Percentiles rank a stretch among this genome's conserved stretches.
phyloP scores from a whole-genome alignment of 1,140 invertebrate species.

The Parasteatoda tepidariorum region DNA sequence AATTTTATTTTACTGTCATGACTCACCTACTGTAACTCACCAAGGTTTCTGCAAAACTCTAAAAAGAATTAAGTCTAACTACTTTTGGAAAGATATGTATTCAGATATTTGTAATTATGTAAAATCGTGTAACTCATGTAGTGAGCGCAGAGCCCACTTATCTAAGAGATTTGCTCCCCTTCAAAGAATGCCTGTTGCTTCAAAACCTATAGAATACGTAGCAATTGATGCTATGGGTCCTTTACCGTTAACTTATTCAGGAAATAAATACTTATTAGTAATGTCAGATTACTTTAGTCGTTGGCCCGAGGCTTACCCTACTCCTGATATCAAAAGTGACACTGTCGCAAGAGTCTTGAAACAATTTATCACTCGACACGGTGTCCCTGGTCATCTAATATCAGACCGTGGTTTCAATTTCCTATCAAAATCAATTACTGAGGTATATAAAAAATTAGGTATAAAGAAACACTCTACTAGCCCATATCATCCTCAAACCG shows the following conservation, averaged over 20 bases:
- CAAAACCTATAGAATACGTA: not conserved
- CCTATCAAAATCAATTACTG: not conserved
- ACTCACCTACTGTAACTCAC: not conserved
- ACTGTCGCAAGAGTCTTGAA: constrained; percentile 62
- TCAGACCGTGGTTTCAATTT: constrained; percentile 63
- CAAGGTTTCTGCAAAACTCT: constrained; percentile 1
- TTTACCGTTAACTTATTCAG: constrained; percentile 50
- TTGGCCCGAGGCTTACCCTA: constrained; percentile 63
- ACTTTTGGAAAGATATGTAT: not conserved
- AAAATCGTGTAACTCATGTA: not conserved
- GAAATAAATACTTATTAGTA: constrained; percentile 64
- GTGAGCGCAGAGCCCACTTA: not conserved
- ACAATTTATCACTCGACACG: constrained; percentile 63
- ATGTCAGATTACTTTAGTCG: constrained; percentile 64
- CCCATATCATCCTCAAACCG: constrained; percentile 45
- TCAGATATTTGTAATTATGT: not conserved
- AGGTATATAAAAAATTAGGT: not conserved
- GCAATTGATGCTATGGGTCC: constrained; percentile 63
- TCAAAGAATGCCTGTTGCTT: not conserved
- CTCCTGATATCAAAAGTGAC: constrained; percentile 63
- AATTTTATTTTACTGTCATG: not conserved
- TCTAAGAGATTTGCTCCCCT: not conserved
- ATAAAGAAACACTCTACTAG: constrained; percentile 42
- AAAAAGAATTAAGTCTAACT: not conserved
- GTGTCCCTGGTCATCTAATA: constrained; percentile 61